A percentile compares a stretch with the other conserved stretches of the same genome.
Evolutionary conservation across 2,888 invertebrate species (phyloP).

Genomic region (Aporophyla nigra): DNA sequence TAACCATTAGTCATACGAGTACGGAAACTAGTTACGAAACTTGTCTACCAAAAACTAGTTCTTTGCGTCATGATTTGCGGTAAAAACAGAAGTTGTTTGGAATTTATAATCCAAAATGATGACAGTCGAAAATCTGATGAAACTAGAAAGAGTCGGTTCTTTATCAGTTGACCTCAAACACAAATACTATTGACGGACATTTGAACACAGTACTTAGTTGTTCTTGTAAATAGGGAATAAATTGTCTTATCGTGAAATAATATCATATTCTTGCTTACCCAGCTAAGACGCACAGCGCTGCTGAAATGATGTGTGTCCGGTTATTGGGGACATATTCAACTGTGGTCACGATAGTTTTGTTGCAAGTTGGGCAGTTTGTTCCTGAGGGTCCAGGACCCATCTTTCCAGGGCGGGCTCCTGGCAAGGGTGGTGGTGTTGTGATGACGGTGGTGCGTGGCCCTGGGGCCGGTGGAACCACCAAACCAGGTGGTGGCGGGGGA

Average conservation of each 20-base stretch:
- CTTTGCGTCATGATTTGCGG: slow-evolving; percentile 35
- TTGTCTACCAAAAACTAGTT: slow-evolving; percentile 47
- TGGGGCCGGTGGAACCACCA: slow-evolving; percentile 73
- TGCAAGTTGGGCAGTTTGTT: slow-evolving; percentile 83
- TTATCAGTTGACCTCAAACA: slow-evolving; percentile 51
- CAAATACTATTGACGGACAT: slow-evolving; percentile 27
- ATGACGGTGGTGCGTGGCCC: slow-evolving; percentile 84
- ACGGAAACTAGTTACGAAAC: slow-evolving; percentile 43
- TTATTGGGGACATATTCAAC: slow-evolving; percentile 87
- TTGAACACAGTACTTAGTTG: slow-evolving; percentile 33
- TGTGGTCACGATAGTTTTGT: slow-evolving; percentile 84
- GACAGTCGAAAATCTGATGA: slow-evolving; percentile 4
- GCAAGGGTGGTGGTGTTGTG: slow-evolving; percentile 69
- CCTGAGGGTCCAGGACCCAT: slow-evolving; percentile 87
- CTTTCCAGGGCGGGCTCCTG: slow-evolving; percentile 68
- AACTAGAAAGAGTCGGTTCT: slow-evolving; percentile 33
- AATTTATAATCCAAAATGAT: slow-evolving; percentile 11
- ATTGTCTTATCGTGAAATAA: slow-evolving; percentile 17
- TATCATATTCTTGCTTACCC: slow-evolving; percentile 75
- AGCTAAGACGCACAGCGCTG: slow-evolving; percentile 85
- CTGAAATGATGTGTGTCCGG: slow-evolving; percentile 86
- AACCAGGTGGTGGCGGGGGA: slow-evolving; percentile 82
- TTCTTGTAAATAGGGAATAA: slow-evolving; percentile 19
- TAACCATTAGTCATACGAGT: slow-evolving; percentile 46
- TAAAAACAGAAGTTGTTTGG: slow-evolving; percentile 15